phyloP scores from a whole-genome alignment of 2,888 invertebrate species.

The Caenorhabditis sulstoni region DNA sequence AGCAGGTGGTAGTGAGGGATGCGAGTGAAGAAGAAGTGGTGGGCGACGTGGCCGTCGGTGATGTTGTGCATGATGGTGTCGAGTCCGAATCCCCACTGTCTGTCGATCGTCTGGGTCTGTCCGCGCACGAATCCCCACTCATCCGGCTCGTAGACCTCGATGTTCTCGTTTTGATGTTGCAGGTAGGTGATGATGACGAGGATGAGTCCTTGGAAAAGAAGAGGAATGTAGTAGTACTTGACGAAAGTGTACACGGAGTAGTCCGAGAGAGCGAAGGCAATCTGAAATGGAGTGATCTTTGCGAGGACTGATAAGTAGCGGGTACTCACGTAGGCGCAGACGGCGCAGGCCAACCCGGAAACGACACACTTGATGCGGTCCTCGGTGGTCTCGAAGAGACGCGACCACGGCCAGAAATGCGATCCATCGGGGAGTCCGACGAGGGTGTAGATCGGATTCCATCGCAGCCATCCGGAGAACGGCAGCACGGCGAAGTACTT shows the following conservation, averaged over 20 bases:
- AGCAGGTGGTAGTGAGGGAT: constrained; percentile 78
- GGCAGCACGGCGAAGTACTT: constrained; percentile 74
- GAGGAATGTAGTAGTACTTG: constrained; percentile 76
- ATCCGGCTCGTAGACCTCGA: constrained; percentile 75
- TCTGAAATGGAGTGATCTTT: constrained; percentile 32
- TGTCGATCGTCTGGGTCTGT: constrained; percentile 72
- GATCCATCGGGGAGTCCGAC: constrained; percentile 79
- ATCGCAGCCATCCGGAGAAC: constrained; percentile 77
- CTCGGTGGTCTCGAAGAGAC: constrained; percentile 74
- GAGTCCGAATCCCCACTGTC: constrained; percentile 70
- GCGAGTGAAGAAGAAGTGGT: constrained; percentile 79
- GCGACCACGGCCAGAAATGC: constrained; percentile 79
- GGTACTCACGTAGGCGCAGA: constrained; percentile 70
- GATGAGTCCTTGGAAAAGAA: constrained; percentile 75
- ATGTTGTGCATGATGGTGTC: constrained; percentile 72
- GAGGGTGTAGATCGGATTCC: constrained; percentile 79
- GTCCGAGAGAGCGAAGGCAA: constrained; percentile 63
- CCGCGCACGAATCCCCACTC: constrained; percentile 74
- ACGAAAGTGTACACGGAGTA: constrained; percentile 69
- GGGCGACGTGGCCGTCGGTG: constrained; percentile 78
- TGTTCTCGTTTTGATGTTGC: constrained; percentile 74
- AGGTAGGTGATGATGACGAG: constrained; percentile 77
- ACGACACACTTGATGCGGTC: constrained; percentile 77
- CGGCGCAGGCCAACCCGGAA: constrained; percentile 68
- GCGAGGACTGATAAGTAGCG: neutral